Evolutionary conservation across 2,113 vertebrate species (phyloP).

Genomic region (Neotoma lepida): DNA sequence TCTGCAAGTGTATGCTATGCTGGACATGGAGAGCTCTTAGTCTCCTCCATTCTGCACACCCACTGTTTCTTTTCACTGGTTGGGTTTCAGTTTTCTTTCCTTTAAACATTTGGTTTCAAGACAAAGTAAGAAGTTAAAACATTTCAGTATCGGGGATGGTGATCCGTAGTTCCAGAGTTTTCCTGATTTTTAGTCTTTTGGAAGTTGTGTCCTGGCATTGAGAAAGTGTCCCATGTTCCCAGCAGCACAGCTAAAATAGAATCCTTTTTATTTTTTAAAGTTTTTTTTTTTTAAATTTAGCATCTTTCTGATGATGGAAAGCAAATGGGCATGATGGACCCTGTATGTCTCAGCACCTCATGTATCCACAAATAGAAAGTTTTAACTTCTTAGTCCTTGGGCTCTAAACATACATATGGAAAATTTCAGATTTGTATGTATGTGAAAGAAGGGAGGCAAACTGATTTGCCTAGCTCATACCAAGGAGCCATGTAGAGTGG

Average conservation of each 20-base stretch:
- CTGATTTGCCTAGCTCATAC: background rate
- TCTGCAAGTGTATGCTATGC: too few species aligned
- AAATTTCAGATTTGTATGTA: constrained; percentile 23
- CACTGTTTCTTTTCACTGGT: background rate
- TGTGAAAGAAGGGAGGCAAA: background rate
- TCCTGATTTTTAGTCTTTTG: background rate
- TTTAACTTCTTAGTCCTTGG: background rate
- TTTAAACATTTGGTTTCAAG: constrained; percentile 35
- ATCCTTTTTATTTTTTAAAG: background rate
- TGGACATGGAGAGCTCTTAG: background rate
- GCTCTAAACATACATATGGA: background rate
- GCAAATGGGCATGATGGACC: background rate
- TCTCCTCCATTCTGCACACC: background rate
- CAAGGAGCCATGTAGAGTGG: background rate
- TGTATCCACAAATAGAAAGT: background rate
- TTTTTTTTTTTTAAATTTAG: background rate
- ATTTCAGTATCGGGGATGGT: background rate
- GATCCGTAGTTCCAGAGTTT: background rate
- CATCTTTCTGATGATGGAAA: constrained; percentile 9
- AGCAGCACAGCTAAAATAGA: background rate
- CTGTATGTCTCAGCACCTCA: background rate
- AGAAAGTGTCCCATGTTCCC: background rate
- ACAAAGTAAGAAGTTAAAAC: background rate
- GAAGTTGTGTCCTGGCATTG: background rate
- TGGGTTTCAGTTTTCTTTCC: background rate